A percentile compares a stretch with the other conserved stretches of the same genome.
These are phyloP conservation scores for Phymanthus crucifer DNA, from an alignment of 92 coral and sea anemone species.

Conservation along the genomic window DNA sequence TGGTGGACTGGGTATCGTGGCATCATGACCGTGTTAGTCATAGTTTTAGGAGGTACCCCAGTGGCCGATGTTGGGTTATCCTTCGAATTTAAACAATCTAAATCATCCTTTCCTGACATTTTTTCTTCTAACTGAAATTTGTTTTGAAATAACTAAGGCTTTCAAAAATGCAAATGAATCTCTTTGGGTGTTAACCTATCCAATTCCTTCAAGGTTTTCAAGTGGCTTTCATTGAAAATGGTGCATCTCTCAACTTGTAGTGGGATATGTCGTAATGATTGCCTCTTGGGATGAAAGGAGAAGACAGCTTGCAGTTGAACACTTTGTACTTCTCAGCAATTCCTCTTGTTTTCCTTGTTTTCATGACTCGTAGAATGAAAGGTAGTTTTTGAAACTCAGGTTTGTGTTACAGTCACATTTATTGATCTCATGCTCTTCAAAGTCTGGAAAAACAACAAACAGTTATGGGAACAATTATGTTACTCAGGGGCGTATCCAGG, in stretches of 20 bases:
- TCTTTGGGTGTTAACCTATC: neutral
- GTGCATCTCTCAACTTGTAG: slow-evolving; percentile 13
- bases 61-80: neutral
- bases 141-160: neutral
- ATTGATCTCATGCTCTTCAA: neutral
- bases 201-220: neutral
- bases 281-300: slow-evolving; percentile 10
- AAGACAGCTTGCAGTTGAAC: neutral
- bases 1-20: neutral
- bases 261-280: slow-evolving; percentile 25
- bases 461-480: no score
- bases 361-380: neutral
- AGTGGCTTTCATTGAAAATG: slow-evolving; percentile 12
- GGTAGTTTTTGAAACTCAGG: neutral
- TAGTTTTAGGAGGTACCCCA: neutral
- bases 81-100: neutral
- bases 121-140: neutral
- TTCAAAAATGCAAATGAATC: neutral
- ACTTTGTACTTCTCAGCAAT: neutral
- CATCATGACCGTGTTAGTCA: neutral
- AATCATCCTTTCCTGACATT: neutral
- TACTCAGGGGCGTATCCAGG: no score
- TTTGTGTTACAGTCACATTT: neutral
- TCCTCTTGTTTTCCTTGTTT: neutral
- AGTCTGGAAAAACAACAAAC: neutral